Evolutionary conservation across 2,797 vertebrate species (phyloP), one percentile per base, ranked within the genome.

Genomic region (Menidia menidia): DNA sequence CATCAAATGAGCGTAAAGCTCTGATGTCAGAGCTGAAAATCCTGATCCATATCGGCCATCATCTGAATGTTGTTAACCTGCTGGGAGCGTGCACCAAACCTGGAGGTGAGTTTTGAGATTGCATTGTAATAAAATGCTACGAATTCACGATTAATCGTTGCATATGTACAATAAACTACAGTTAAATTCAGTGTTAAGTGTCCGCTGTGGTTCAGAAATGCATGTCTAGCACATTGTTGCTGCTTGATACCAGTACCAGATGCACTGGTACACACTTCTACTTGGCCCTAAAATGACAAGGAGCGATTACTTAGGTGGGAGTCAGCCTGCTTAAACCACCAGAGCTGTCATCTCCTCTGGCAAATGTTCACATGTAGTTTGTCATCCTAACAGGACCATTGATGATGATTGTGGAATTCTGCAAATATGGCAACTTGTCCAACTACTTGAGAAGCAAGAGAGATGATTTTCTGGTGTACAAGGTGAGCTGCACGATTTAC

Each of bases 361-460:
- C 25, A 9, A 35, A 31, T 64, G 71, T 80, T 50, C n/a, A 45
- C 43, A 15, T 16, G 0, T 19, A 68, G 52, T 64, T 11, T 60
- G 3, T 16, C 4, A 2, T 68, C 55, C 52, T 30, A 55, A 73
- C 82, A 98, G 97, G 96, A 70, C 96, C 95, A 18, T 68, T 98
- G 85, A 98, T 98, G 97, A 96, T 98, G 84, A 97, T 98, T n/a
- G 97, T 98, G 62, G 97, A 98, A 85, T 98, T 94, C 57, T 98
- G 97, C 94, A 98, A 96, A 83, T 96, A 98, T 14, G 97, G 97
- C 74, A 98, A 98, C 77, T 87, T 98, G 84, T 97, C 96, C 63
- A 96, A 96, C 90, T 98, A 97, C 41, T 85, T 98, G 50, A 92
- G 96, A 74, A 92, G 95, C 68, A 97, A 95, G 83, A 92, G 97